These are phyloP conservation scores for Camponotus floridanus DNA, from an alignment of 1,140 invertebrate species.

Conservation along the genomic window DNA sequence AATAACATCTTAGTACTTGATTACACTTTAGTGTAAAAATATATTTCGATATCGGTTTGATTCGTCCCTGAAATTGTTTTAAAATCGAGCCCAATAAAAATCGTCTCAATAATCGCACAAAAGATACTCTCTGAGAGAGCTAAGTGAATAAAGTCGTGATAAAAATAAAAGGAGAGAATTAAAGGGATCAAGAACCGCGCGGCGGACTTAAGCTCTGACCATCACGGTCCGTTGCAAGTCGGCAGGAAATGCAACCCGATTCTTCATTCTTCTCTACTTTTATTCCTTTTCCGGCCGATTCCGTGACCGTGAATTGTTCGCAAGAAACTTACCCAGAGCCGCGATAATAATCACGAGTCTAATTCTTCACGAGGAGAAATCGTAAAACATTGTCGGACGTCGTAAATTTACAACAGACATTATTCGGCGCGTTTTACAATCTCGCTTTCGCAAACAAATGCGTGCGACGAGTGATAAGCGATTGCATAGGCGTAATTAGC, in stretches of 20 bases:
- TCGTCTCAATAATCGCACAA: background rate
- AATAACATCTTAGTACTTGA: background rate
- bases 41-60: background rate
- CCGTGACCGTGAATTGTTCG: conserved; percentile 10
- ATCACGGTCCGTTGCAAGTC: conserved; percentile 62
- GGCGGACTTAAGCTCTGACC: conserved; percentile 37
- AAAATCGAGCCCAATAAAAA: conserved; percentile 1
- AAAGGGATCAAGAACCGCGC: background rate
- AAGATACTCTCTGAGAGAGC: background rate
- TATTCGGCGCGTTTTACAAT: background rate
- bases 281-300: conserved; percentile 30
- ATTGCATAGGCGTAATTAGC: conserved; percentile 26
- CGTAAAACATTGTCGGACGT: background rate
- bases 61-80: background rate
- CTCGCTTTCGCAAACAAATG: background rate
- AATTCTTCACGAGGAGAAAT: conserved; percentile 10
- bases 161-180: background rate
- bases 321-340: conserved; percentile 2
- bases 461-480: background rate
- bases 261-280: conserved; percentile 15
- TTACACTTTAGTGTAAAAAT: background rate
- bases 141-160: conserved; percentile 40
- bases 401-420: conserved; percentile 9
- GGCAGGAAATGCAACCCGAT: conserved; percentile 40
- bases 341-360: background rate